A percentile compares a stretch with the other conserved stretches of the same genome.
Evolutionary conservation across 2,888 invertebrate species (phyloP).

Genomic region (Agrochola lychnidis): DNA sequence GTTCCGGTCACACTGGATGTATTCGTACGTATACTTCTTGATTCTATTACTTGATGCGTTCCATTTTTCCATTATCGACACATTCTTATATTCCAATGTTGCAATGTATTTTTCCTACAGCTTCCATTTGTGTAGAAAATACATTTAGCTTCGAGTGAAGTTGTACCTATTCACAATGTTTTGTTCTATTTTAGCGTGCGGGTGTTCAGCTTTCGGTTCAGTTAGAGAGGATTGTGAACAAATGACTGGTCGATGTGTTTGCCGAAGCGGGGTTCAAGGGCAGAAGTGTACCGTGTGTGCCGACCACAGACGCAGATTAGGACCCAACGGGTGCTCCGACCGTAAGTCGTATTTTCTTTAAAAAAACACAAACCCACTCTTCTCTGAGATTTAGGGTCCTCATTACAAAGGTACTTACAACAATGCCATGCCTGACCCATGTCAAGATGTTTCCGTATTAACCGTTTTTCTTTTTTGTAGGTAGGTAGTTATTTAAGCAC

Average conservation of each 20-base stretch:
- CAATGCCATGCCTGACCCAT: slow-evolving; percentile 73
- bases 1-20: slow-evolving; percentile 94
- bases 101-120: background rate
- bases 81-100: background rate
- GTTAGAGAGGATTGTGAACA: slow-evolving; percentile 97
- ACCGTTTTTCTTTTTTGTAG: slow-evolving; percentile 65
- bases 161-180: slow-evolving; percentile 10
- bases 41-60: background rate
- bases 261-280: slow-evolving; percentile 95
- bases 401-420: slow-evolving; percentile 68
- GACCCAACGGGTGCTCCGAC: slow-evolving; percentile 92
- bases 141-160: background rate
- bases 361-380: slow-evolving; percentile 61
- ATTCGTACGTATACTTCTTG: slow-evolving; percentile 91
- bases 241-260: slow-evolving; percentile 97
- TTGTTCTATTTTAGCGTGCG: slow-evolving; percentile 92
- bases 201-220: slow-evolving; percentile 96
- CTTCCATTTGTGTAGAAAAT: slow-evolving; percentile 16
- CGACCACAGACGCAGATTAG: slow-evolving; percentile 94
- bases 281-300: slow-evolving; percentile 96
- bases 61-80: background rate
- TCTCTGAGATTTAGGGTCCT: slow-evolving; percentile 66
- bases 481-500: slow-evolving; percentile 54
- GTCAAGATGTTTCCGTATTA: slow-evolving; percentile 73
- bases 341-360: slow-evolving; percentile 79